These are phyloP conservation scores for Diplolepis rosae DNA, from an alignment of 2,888 invertebrate genomes.

Conservation along the genomic window DNA sequence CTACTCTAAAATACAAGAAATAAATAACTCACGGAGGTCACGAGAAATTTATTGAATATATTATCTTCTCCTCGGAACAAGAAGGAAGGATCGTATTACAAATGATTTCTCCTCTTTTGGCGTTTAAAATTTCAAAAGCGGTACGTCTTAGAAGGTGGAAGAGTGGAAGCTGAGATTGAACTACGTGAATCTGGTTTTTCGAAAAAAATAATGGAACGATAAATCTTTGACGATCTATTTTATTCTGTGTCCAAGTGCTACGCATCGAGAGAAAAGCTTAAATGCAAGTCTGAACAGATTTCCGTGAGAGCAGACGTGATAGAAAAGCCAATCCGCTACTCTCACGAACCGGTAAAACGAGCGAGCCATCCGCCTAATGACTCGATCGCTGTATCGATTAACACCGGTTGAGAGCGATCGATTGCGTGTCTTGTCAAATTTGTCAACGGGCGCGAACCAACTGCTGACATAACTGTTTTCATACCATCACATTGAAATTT, in stretches of 20 bases:
- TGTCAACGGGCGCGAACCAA: conserved; percentile 69
- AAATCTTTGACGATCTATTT: conserved; percentile 43
- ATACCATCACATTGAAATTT: not conserved
- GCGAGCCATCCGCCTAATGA: conserved; percentile 64
- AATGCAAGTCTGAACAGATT: conserved; percentile 51
- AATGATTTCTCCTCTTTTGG: conserved; percentile 48
- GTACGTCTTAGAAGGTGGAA: conserved; percentile 3
- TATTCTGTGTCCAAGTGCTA: conserved; percentile 39
- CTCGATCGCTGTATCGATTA: conserved; percentile 71
- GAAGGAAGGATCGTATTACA: conserved; percentile 35
- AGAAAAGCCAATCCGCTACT: conserved; percentile 62
- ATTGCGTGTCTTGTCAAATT: conserved; percentile 71
- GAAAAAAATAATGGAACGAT: conserved; percentile 43
- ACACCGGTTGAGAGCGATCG: conserved; percentile 67
- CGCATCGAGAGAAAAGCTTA: conserved; percentile 46
- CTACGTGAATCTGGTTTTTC: conserved; percentile 42
- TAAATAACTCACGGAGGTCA: conserved; percentile 23
- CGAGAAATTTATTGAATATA: conserved; percentile 10
- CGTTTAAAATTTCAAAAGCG: conserved; percentile 26
- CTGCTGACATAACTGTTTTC: conserved; percentile 31
- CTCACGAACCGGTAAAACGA: conserved; percentile 56
- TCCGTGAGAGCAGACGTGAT: conserved; percentile 67
- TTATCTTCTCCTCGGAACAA: conserved; percentile 20
- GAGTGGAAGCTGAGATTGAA: conserved; percentile 44
- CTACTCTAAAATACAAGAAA: not conserved